A percentile compares a stretch with the other conserved stretches of the same genome.
Evolutionary conservation across 1,140 invertebrate species (phyloP).

Genomic region (Rhyzopertha dominica): DNA sequence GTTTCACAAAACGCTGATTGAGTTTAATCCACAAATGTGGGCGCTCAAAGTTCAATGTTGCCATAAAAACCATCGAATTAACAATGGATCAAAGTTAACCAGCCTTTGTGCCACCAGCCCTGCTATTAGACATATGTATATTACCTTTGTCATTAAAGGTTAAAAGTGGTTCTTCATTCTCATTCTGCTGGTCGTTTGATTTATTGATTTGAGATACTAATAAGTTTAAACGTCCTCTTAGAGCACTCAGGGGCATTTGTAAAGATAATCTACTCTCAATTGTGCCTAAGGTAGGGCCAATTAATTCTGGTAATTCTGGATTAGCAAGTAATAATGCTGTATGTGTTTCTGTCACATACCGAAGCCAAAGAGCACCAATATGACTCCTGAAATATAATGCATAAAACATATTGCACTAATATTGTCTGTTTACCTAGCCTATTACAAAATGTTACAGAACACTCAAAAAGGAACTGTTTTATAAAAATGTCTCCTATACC

Average conservation of each 20-base stretch:
- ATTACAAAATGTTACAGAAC: too few relatives aligned
- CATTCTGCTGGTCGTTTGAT: slow-evolving; percentile 39
- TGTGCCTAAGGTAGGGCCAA: slow-evolving; percentile 55
- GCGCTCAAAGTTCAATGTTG: background rate
- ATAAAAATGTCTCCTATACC: too few relatives aligned
- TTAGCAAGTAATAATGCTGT: slow-evolving; percentile 58
- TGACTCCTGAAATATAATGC: slow-evolving; percentile 49
- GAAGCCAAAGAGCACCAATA: slow-evolving; percentile 57
- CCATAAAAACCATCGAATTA: background rate
- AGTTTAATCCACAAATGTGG: slow-evolving; percentile 21
- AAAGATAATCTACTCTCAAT: slow-evolving; percentile 54
- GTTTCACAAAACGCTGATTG: slow-evolving; percentile 35
- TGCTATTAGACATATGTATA: background rate
- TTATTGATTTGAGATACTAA: slow-evolving; percentile 51
- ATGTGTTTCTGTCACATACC: slow-evolving; percentile 54
- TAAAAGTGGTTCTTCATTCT: slow-evolving; percentile 49
- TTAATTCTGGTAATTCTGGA: slow-evolving; percentile 50
- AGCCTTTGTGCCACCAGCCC: background rate
- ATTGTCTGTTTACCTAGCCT: slow-evolving; percentile 5
- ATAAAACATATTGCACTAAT: slow-evolving; percentile 11
- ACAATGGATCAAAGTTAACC: background rate
- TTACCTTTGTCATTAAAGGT: slow-evolving; percentile 57
- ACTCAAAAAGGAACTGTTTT: too few relatives aligned
- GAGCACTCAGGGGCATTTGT: slow-evolving; percentile 51
- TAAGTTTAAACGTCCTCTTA: slow-evolving; percentile 55